phyloP scores from a whole-genome alignment of 2,113 vertebrate species.

The Ictidomys tridecemlineatus region DNA sequence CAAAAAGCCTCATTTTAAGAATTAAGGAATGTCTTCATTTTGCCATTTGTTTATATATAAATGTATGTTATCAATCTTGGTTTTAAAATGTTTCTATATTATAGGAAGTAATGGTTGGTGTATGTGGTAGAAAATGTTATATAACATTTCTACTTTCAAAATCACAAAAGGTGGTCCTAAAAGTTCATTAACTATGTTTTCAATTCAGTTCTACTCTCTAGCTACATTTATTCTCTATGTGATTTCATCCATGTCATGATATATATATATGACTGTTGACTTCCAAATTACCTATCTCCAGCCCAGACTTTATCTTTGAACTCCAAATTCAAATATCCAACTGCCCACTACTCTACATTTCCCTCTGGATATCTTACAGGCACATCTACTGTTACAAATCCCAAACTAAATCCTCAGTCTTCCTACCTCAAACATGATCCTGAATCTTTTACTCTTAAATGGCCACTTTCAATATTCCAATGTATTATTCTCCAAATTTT shows the following conservation, averaged over 20 bases:
- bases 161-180: not conserved
- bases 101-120: not conserved
- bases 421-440: not conserved
- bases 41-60: not conserved
- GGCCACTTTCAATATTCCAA: not conserved
- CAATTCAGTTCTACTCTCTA: not conserved
- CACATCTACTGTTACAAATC: not conserved
- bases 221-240: not conserved
- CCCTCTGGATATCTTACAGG: not conserved
- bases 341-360: not conserved
- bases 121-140: not conserved
- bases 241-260: not conserved
- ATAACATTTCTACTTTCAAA: not conserved
- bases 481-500: not conserved
- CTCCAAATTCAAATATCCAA: not conserved
- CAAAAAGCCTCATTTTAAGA: slow-evolving; percentile 27
- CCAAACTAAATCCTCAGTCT: not conserved
- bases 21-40: not conserved
- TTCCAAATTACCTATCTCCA: not conserved
- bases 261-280: not conserved
- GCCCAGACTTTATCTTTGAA: not conserved
- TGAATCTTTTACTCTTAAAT: not conserved
- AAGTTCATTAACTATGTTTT: not conserved
- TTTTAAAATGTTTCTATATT: slow-evolving; percentile 23
- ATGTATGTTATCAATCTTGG: not conserved